Conservation (phyloP, 2,113 vertebrate species). For the Microcebus jonahi region DNA sequence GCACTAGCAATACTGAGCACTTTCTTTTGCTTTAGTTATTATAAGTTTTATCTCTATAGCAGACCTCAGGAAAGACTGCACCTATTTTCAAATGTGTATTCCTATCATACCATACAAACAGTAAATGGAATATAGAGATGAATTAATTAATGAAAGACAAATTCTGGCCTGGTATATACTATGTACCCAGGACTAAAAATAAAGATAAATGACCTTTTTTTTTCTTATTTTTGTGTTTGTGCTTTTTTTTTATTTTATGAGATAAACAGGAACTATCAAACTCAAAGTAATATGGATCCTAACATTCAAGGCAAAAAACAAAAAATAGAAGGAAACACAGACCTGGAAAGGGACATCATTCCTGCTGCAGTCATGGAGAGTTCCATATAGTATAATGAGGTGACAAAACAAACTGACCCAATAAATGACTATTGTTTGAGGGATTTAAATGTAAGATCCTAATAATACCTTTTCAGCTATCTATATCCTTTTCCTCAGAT, state of each 20-base stretch:
- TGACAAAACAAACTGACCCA: conserved; percentile 54
- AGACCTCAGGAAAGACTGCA: neutral
- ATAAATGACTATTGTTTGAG: conserved; percentile 53
- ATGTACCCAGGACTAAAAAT: neutral
- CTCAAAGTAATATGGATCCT: neutral
- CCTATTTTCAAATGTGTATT: conserved; percentile 15
- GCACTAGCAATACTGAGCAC: neutral
- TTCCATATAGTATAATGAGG: conserved; percentile 37
- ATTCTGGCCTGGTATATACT: neutral
- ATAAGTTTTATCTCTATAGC: neutral
- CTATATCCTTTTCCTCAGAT: neutral
- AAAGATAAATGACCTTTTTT: conserved; percentile 12
- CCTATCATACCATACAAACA: neutral
- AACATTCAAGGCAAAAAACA: neutral
- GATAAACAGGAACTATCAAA: conserved; percentile 38
- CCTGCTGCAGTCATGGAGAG: neutral
- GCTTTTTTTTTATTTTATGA: neutral
- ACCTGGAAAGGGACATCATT: neutral
- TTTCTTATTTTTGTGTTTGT: neutral
- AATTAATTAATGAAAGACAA: neutral
- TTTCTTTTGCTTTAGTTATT: neutral
- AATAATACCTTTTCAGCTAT: neutral
- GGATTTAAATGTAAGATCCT: conserved; percentile 55
- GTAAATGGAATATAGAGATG: neutral
- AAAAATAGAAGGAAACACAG: neutral